These are phyloP conservation scores for Etheostoma nigrum DNA, from an alignment of 2,797 vertebrate genomes.

Conservation along the genomic window DNA sequence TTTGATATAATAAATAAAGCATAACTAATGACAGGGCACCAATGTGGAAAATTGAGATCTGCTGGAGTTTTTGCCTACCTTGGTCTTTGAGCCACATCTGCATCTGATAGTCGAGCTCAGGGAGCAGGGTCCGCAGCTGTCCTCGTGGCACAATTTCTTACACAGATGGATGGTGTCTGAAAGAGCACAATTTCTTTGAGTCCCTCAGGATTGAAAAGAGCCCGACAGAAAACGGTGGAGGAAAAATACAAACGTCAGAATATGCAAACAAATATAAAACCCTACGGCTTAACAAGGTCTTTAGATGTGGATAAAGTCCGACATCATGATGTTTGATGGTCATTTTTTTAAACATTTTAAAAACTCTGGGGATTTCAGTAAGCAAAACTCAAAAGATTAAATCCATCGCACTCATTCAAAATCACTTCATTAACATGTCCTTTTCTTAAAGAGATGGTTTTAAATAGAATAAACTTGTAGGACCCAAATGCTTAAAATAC, in stretches of 20 bases:
- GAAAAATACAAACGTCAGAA: not conserved
- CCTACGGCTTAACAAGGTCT: not conserved
- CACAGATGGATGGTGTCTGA: conserved; percentile 94
- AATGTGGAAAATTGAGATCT: not conserved
- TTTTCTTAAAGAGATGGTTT: not conserved
- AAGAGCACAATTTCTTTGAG: conserved; percentile 44
- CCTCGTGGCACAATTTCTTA: conserved; percentile 96
- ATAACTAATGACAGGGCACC: fast-evolving
- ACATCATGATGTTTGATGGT: not conserved
- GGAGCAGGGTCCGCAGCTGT: conserved; percentile 92
- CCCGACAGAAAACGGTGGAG: not conserved
- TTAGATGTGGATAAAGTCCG: not conserved
- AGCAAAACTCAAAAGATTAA: not conserved
- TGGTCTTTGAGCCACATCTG: conserved; percentile 93
- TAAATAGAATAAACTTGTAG: too few relatives aligned
- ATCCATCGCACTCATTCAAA: not conserved
- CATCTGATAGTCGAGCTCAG: conserved; percentile 94
- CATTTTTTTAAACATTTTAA: not conserved
- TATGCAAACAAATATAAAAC: not conserved
- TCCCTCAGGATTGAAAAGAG: not conserved
- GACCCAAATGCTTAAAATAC: not conserved
- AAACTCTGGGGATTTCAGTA: not conserved
- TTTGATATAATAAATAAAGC: not conserved
- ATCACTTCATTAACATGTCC: not conserved
- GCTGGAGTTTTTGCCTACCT: conserved; percentile 78